phyloP scores from a whole-genome alignment of 2,113 vertebrate species.

The Psittacula cyanocephala region DNA sequence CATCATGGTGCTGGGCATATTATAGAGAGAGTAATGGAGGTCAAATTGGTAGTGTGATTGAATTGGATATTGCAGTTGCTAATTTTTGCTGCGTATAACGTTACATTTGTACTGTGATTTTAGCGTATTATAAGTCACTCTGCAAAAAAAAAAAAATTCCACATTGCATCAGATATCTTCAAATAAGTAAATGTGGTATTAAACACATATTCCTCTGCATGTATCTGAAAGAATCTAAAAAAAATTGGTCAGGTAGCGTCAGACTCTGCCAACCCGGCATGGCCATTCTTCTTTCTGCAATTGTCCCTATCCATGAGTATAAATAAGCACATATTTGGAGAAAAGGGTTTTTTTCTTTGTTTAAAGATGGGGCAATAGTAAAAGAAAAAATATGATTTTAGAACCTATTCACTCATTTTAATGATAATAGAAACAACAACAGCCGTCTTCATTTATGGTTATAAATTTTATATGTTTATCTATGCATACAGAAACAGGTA shows the following conservation, averaged over 20 bases:
- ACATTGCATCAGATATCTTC: neutral
- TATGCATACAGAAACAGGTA: conserved; percentile 11
- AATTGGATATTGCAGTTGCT: neutral
- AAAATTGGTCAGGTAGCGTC: neutral
- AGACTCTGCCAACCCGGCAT: neutral
- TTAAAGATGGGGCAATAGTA: neutral
- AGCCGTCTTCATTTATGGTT: neutral
- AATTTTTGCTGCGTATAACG: neutral
- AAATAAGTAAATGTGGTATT: neutral
- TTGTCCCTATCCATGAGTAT: neutral
- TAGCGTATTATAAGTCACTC: neutral
- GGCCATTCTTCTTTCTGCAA: neutral
- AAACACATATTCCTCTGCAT: fast-evolving
- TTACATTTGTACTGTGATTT: neutral
- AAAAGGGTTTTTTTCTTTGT: neutral
- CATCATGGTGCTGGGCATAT: fast-evolving
- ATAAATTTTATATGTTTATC: neutral
- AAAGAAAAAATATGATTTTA: neutral
- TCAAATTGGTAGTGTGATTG: neutral
- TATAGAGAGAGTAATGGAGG: neutral
- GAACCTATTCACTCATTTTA: neutral
- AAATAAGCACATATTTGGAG: neutral
- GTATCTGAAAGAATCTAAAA: neutral
- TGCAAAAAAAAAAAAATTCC: neutral
- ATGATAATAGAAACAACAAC: neutral